Evolutionary conservation across 2,888 invertebrate species (phyloP), one percentile per base, ranked within the genome.

Genomic region (Trichopria drosophilae): DNA sequence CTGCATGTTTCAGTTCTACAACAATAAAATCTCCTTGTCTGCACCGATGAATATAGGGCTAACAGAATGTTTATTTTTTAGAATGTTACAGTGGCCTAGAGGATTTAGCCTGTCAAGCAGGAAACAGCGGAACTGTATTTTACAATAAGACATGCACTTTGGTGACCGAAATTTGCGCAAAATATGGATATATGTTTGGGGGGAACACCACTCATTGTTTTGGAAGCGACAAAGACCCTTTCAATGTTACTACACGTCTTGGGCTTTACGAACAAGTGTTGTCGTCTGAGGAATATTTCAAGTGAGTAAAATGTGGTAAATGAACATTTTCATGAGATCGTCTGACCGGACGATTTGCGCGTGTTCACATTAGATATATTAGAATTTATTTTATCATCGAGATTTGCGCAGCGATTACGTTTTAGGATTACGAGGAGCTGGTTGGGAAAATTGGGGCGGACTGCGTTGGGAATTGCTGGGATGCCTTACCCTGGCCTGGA

Each of bases 391-490:
- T n/a, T n/a, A n/a, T n/a, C n/a, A n/a, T n/a, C n/a, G n/a, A n/a
- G n/a, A n/a, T n/a, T 18, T 35, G 28, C n/a, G 62, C 76, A 92
- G 92, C 65, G 81, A 86, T 62, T 83, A 88, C 65, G 90, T 92
- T 6, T 77, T 94, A 22, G 89, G 90, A 26, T 78, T 88, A 55
- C 84, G 85, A 0, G 84, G 83, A 6, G 82, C 92, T 3, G 79
- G 80, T 1, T 86, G 85, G 85, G 84, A 87, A 40, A 80, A 87
- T 62, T 86, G 87, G 73, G 93, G 93, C 1, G 73, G 77, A 1
- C 78, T 94, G 15, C 83, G 89, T 59, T 91, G 90, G 89, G 89
- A 91, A 71, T 77, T 94, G 44, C 87, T 90, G 1, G 81, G 88
- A 4, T 88, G 89, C 59, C 80, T 94, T 4, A 78, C 87, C 23